Evolutionary conservation across 2,888 invertebrate genomes (phyloP).

Genomic region (Lasioglossum lativentre): DNA sequence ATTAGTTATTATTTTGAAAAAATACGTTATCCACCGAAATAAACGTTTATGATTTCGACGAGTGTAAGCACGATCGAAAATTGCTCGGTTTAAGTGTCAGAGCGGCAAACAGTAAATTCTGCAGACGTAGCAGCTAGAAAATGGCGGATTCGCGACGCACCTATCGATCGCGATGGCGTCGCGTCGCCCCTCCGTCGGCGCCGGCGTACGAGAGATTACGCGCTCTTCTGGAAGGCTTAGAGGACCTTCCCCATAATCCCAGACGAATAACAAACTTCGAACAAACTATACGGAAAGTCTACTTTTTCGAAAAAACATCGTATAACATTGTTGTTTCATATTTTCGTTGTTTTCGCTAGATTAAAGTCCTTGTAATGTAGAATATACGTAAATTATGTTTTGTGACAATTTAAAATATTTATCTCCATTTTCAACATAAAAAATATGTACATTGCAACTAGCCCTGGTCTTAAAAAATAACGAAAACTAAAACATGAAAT

Average conservation of each 20-base stretch:
- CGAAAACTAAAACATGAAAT: too few relatives aligned
- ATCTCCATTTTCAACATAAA: too few relatives aligned
- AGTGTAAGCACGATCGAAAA: not conserved
- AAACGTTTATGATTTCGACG: not conserved
- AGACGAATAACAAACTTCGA: not conserved
- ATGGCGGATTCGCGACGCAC: slow-evolving; percentile 78
- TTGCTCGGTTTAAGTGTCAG: not conserved
- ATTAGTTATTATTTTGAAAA: not conserved
- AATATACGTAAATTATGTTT: too few relatives aligned
- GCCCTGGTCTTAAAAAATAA: too few relatives aligned
- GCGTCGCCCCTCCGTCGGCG: slow-evolving; percentile 73
- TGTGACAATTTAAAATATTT: too few relatives aligned
- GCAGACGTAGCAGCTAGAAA: slow-evolving; percentile 62
- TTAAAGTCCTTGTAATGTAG: too few relatives aligned
- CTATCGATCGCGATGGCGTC: slow-evolving; percentile 83
- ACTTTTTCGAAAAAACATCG: too few relatives aligned
- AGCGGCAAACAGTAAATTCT: not conserved
- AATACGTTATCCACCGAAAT: not conserved
- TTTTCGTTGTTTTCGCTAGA: too few relatives aligned
- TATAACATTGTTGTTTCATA: too few relatives aligned
- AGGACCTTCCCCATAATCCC: not conserved
- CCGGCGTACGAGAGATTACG: slow-evolving; percentile 53
- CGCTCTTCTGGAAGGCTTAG: not conserved
- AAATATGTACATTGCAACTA: too few relatives aligned
- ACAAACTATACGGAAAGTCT: not conserved